These are phyloP conservation scores for Parazoanthus swiftii DNA, from an alignment of 92 coral and sea anemone species.

Conservation along the genomic window DNA sequence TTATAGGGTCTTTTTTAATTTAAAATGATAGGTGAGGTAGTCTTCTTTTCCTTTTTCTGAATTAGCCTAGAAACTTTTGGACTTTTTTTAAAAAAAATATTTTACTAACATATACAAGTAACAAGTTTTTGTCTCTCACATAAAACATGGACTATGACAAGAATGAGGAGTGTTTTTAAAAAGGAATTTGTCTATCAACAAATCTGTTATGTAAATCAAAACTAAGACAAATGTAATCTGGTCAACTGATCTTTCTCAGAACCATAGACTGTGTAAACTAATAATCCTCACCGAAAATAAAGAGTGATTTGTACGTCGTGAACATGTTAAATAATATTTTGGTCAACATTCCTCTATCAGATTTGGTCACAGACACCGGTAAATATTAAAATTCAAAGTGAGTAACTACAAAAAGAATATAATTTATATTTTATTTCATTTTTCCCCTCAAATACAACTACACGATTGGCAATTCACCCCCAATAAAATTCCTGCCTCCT, in stretches of 20 bases:
- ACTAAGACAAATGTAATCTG: slow-evolving; percentile 7
- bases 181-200: no score
- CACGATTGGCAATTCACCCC: not conserved
- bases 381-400: not conserved
- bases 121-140: not conserved
- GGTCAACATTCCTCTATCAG: not conserved
- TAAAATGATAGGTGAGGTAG: no score
- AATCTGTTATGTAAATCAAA: slow-evolving; percentile 15
- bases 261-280: not conserved
- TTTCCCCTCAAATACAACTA: not conserved
- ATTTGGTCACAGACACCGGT: slow-evolving; percentile 1
- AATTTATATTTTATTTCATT: no score
- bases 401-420: not conserved
- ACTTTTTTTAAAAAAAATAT: no score
- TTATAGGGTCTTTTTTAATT: no score
- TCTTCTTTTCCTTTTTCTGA: no score
- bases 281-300: not conserved
- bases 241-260: slow-evolving; percentile 4
- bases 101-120: no score
- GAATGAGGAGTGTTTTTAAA: no score
- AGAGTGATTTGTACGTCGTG: not conserved
- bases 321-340: not conserved
- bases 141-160: not conserved
- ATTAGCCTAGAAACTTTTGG: no score
- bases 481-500: not conserved